phyloP scores from a whole-genome alignment of 2,888 invertebrate genomes.

The Epinotia nisella region DNA sequence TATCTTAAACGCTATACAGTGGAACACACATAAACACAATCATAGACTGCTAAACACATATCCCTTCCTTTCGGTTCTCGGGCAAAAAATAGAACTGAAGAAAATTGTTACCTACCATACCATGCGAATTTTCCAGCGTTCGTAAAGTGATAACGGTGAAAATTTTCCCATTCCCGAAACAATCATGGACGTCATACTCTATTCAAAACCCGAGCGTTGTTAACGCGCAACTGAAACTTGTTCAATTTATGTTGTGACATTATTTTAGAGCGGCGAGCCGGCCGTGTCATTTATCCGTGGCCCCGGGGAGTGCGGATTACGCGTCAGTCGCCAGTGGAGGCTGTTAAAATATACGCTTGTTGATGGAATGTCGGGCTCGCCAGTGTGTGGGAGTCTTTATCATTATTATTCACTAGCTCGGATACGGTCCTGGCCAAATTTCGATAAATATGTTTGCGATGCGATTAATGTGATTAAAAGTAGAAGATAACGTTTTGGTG shows the following conservation, averaged over 20 bases:
- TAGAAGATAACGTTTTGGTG: too few species aligned
- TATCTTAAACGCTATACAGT: too few species aligned
- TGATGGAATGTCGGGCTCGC: background rate
- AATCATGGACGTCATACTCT: conserved; percentile 3
- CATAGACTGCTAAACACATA: too few species aligned
- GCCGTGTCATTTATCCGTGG: conserved; percentile 27
- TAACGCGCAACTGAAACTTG: conserved; percentile 29
- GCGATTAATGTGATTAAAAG: too few species aligned
- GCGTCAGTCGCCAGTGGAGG: conserved; percentile 3
- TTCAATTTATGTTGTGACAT: conserved; percentile 40
- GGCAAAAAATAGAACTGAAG: too few species aligned
- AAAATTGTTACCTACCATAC: background rate
- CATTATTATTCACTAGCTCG: background rate
- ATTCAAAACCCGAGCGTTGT: conserved; percentile 13
- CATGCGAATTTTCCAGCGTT: background rate
- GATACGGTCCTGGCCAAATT: too few species aligned
- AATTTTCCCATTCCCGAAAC: background rate
- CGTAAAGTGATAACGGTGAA: background rate
- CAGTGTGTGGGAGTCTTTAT: background rate
- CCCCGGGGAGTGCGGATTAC: conserved; percentile 29
- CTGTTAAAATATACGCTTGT: conserved; percentile 4
- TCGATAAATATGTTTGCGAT: too few species aligned
- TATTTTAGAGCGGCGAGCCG: conserved; percentile 19
- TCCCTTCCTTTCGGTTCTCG: too few species aligned
- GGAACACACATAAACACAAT: too few species aligned